Evolutionary conservation across 2,113 vertebrate genomes (phyloP), one percentile per base, ranked within the genome.

Genomic region (Etia nguti): DNA sequence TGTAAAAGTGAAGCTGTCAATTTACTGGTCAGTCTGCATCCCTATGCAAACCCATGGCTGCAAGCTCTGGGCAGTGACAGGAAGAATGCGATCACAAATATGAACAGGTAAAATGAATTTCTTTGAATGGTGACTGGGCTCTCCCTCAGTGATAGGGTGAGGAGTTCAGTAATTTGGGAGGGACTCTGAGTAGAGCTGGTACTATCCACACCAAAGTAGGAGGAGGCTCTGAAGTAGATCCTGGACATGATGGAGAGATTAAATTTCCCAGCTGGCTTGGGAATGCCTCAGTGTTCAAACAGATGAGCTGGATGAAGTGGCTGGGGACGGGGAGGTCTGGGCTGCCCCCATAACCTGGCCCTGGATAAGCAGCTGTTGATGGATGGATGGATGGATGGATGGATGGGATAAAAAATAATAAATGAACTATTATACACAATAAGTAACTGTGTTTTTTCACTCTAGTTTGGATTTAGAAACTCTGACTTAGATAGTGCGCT

Each of bases 401-500:
- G 31, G 18, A 46, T 70, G 12, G n/a, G 38, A 43, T 70, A 0
- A 43, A 43, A 65, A 56, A 56, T 38, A 24, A 80, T 24, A 65
- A 65, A 65, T 38, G 8, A 18, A 36, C 15, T 29, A 24, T 16
- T 70, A 43, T 24, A 16, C 65, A 70, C 65, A 70, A 70, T 70
- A 16, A 75, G 1, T 7, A 29, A 75, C 8, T 26, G 18, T 29
- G 6, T 75, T 29, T 75, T 46, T 48, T 48, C 24, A 43, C 22
- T 57, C 15, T 41, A 20, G 24, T 46, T 26, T 57, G 54, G 57
- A 57, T 26, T 60, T 60, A 36, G 50, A 54, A 1, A 48, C 36
- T 77, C 48, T 48, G 0, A 81, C 26, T 22, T 54, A 83, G 79
- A 88, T 55, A 85, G 83, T 50, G 79, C 62, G 62, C 77, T 82